Evolutionary conservation across 2,797 vertebrate genomes (phyloP).

Genomic region (Neopelma chrysocephalum): DNA sequence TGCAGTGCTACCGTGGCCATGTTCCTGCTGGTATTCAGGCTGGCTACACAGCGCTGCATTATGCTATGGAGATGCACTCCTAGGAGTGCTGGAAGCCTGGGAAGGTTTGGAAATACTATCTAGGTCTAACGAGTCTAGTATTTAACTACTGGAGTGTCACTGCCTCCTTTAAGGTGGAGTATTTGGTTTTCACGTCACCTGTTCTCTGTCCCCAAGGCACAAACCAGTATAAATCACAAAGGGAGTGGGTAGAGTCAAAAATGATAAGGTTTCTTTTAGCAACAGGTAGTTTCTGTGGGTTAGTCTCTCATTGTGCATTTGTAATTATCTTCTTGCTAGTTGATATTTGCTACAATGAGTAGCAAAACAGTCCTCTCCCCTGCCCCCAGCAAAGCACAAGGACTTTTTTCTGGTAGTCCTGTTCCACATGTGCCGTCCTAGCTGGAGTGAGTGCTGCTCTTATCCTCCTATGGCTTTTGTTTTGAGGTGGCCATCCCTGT

Average conservation of each 20-base stretch:
- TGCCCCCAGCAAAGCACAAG: neutral
- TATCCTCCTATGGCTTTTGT: neutral
- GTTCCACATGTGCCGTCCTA: neutral
- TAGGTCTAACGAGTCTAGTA: neutral
- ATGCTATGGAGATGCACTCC: neutral
- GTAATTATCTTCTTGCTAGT: neutral
- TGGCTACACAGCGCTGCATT: neutral
- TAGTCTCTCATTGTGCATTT: neutral
- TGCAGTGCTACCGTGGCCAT: neutral
- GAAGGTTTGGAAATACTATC: neutral
- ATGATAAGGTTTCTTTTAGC: neutral
- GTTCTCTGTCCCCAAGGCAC: neutral
- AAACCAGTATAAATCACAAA: neutral
- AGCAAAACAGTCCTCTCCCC: neutral
- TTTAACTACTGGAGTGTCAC: neutral
- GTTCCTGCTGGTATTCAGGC: neutral
- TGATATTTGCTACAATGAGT: neutral
- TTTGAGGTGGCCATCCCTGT: slow-evolving; percentile 1
- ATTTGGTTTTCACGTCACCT: neutral
- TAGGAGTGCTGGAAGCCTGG: neutral
- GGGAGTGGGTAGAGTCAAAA: neutral
- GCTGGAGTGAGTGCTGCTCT: neutral
- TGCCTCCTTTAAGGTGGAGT: neutral
- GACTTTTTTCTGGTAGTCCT: neutral
- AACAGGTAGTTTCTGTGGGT: slow-evolving; percentile 1